phyloP scores from a whole-genome alignment of 1,140 invertebrate genomes.

The Oncopodura yosiiana region DNA sequence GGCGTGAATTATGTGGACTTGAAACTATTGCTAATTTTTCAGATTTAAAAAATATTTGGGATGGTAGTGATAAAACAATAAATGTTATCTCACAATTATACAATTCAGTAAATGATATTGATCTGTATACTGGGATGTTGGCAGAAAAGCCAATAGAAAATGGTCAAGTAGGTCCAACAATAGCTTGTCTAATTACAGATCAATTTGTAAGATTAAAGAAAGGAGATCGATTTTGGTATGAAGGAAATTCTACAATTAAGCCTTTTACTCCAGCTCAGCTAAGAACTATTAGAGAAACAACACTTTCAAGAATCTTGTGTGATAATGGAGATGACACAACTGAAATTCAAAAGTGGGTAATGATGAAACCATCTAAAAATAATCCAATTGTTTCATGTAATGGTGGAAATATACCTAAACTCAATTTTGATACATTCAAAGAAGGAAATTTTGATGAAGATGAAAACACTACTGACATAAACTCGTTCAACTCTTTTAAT shows the following conservation, averaged over 20 bases:
- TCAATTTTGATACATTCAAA: constrained; percentile 10
- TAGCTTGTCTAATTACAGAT: constrained; percentile 72
- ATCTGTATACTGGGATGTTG: constrained; percentile 73
- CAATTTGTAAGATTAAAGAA: constrained; percentile 69
- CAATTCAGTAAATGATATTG: constrained; percentile 68
- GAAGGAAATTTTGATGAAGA: neutral
- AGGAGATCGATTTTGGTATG: constrained; percentile 82
- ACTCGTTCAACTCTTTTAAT: too few relatives aligned
- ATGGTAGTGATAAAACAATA: constrained; percentile 49
- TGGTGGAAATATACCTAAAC: neutral
- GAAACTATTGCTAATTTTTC: constrained; percentile 38
- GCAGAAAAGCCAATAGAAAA: constrained; percentile 59
- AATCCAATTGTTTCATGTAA: constrained; percentile 10
- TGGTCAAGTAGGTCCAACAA: constrained; percentile 68
- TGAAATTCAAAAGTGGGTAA: constrained; percentile 63
- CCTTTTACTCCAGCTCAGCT: constrained; percentile 72
- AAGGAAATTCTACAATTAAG: constrained; percentile 53
- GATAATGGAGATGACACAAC: constrained; percentile 69
- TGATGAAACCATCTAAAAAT: constrained; percentile 42
- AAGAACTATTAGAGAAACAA: constrained; percentile 68
- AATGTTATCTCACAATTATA: constrained; percentile 25
- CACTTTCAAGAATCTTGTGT: constrained; percentile 76
- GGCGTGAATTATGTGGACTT: constrained; percentile 60
- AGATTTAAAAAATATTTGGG: constrained; percentile 45
- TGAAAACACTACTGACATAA: neutral